Evolutionary conservation across 2,888 invertebrate genomes (phyloP), one percentile per base, ranked within the genome.

Genomic region (Tinea trinotella): DNA sequence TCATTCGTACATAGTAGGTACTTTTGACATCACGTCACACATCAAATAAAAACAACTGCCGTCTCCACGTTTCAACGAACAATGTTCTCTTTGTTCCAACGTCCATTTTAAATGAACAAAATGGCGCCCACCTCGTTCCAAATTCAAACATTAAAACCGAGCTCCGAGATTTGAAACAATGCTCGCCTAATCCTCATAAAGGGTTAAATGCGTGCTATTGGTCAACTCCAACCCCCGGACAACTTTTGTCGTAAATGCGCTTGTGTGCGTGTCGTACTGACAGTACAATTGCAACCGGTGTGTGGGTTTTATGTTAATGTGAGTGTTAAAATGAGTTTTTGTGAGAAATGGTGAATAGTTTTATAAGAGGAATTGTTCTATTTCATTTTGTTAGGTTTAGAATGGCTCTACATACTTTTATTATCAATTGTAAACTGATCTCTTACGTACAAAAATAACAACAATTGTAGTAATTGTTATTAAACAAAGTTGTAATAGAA

Each of bases 31-130:
- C n/a, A n/a, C n/a, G n/a, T 30, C 40, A 40, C 40, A 40, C 40
- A 40, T 40, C 13, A 40, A 40, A 40, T 40, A 40, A 40, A 40
- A 40, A 40, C 12, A 40, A 40, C 40, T 12, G 30, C 15, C 40
- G 40, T 15, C 12, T 64, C 64, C 67, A 9, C 19, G 3, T 46
- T 19, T 65, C 15, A 56, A 57, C 59, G 73, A 79, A 84, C 81
- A 85, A 83, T 70, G 77, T 62, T 59, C 60, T 77, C 71, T 83
- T 83, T 85, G 83, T 85, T 72, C 70, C 69, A 67, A 62, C 81
- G 84, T 83, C 85, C 82, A 82, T 85, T 83, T 81, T 81, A 84
- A 83, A 83, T 80, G 79, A 83, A 76, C 80, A 84, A 84, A 81
- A 85, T 85, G 84, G 84, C 84, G 71, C 64, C 56, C 54, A 54